A percentile compares a stretch with the other conserved stretches of the same genome.
phyloP scores from a whole-genome alignment of 2,888 invertebrate genomes.

The Eustalomyia histrio region DNA sequence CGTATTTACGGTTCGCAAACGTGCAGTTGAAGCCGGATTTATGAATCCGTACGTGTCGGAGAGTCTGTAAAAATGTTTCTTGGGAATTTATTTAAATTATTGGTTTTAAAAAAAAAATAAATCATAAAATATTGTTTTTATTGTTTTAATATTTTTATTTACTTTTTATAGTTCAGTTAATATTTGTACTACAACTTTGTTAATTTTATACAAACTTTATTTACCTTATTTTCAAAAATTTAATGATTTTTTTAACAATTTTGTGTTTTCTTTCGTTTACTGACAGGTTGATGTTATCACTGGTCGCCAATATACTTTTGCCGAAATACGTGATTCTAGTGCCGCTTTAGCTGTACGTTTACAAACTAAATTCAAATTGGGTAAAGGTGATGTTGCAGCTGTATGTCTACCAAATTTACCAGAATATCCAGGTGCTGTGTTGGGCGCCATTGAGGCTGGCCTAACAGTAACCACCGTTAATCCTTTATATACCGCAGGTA shows the following conservation, averaged over 20 bases:
- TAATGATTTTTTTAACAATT: conserved; percentile 8
- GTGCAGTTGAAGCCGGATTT: too few species aligned
- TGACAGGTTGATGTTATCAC: conserved; percentile 86
- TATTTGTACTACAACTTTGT: too few species aligned
- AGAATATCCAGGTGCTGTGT: conserved; percentile 84
- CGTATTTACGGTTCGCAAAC: too few species aligned
- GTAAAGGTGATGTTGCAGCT: conserved; percentile 85
- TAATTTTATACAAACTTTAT: too few species aligned
- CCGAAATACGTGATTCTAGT: conserved; percentile 83
- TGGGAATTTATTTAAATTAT: too few species aligned
- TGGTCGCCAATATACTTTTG: conserved; percentile 86
- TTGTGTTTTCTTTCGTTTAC: not conserved
- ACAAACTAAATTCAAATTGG: conserved; percentile 83
- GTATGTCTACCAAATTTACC: conserved; percentile 88
- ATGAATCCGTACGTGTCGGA: too few species aligned
- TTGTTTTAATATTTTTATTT: too few species aligned
- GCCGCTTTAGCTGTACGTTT: conserved; percentile 85
- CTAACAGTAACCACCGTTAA: conserved; percentile 86
- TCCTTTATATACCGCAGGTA: conserved; percentile 85
- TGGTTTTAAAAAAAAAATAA: too few species aligned
- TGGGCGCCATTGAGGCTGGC: conserved; percentile 86
- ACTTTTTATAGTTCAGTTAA: too few species aligned
- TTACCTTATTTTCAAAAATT: not conserved
- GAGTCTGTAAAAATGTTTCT: too few species aligned
- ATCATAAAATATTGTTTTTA: too few species aligned